These are phyloP conservation scores for Oscheius sp. DNA, from an alignment of 2,888 invertebrate species.

Conservation along the genomic window DNA sequence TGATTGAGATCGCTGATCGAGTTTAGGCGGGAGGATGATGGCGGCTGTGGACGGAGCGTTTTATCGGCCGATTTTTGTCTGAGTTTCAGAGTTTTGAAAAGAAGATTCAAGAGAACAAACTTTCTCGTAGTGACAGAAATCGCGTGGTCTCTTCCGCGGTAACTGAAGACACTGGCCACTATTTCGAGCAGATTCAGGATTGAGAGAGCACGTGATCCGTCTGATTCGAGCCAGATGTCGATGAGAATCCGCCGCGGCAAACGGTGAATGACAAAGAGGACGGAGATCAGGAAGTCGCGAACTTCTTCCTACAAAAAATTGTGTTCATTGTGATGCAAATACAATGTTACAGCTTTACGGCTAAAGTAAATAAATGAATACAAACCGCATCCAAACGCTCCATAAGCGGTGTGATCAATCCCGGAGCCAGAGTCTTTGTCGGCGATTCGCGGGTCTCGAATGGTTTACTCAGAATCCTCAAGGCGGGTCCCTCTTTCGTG, in stretches of 20 bases:
- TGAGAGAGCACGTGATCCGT: constrained; percentile 49
- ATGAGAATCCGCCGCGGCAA: constrained; percentile 80
- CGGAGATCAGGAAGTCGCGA: constrained; percentile 75
- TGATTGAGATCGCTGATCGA: constrained; percentile 15
- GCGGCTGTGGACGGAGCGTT: constrained; percentile 10
- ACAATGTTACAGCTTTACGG: too few relatives aligned
- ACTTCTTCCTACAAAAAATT: constrained; percentile 71
- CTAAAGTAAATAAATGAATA: not conserved
- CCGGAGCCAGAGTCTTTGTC: not conserved
- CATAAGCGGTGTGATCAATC: constrained; percentile 52
- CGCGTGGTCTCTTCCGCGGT: constrained; percentile 40
- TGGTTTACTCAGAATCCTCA: constrained; percentile 18
- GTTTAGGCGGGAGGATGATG: constrained; percentile 25
- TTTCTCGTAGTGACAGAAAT: constrained; percentile 8
- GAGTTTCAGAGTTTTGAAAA: not conserved
- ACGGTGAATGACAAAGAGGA: constrained; percentile 88
- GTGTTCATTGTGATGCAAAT: not conserved
- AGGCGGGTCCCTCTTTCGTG: constrained; percentile 7
- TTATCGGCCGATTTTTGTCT: constrained; percentile 2
- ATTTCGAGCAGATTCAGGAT: constrained; percentile 63
- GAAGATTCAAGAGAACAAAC: not conserved
- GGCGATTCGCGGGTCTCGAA: constrained; percentile 25
- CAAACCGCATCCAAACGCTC: constrained; percentile 66
- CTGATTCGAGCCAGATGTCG: constrained; percentile 55
- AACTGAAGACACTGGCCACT: constrained; percentile 65